These are phyloP conservation scores for Halisarca cf. caerulea DNA, from an alignment of 37 sponge, comb jelly and placozoan species.

Conservation along the genomic window DNA sequence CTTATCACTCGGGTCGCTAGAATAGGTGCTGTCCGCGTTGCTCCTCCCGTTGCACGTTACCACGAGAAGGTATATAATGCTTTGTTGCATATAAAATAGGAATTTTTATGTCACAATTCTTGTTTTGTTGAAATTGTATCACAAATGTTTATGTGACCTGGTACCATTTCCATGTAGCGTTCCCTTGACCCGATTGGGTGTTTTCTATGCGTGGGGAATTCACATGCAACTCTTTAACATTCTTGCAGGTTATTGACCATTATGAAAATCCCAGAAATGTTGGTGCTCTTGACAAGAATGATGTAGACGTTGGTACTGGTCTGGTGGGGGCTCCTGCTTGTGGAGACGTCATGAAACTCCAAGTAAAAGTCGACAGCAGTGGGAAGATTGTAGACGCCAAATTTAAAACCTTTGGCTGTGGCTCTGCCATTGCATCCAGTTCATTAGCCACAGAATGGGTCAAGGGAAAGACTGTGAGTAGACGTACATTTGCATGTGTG, in stretches of 20 bases:
- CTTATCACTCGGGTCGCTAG: slow-evolving; percentile 20
- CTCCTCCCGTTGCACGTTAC: slow-evolving; percentile 52
- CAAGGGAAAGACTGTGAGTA: slow-evolving; percentile 87
- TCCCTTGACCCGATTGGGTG: too few relatives aligned
- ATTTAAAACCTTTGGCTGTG: slow-evolving; percentile 99
- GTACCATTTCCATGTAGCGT: neutral
- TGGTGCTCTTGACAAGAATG: slow-evolving; percentile 83
- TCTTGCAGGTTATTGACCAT: slow-evolving; percentile 91
- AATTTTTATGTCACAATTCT: too few relatives aligned
- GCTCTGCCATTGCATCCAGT: slow-evolving; percentile 98
- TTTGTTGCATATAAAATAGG: too few relatives aligned
- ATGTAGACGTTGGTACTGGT: slow-evolving; percentile 87
- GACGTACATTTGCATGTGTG: neutral
- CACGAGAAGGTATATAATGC: slow-evolving; percentile 80
- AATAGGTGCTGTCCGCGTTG: neutral
- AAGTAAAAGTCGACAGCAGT: slow-evolving; percentile 90
- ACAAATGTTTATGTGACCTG: too few relatives aligned
- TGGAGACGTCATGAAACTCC: slow-evolving; percentile 98
- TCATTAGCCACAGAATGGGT: slow-evolving; percentile 99
- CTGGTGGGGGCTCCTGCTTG: slow-evolving; percentile 98
- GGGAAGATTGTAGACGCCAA: slow-evolving; percentile 97
- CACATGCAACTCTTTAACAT: too few relatives aligned
- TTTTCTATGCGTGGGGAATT: too few relatives aligned
- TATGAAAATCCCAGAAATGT: slow-evolving; percentile 98
- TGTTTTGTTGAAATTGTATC: too few relatives aligned